A percentile compares a stretch with the other conserved stretches of the same genome.
phyloP scores from a whole-genome alignment of 2,797 vertebrate species.

The Mallotus villosus region DNA sequence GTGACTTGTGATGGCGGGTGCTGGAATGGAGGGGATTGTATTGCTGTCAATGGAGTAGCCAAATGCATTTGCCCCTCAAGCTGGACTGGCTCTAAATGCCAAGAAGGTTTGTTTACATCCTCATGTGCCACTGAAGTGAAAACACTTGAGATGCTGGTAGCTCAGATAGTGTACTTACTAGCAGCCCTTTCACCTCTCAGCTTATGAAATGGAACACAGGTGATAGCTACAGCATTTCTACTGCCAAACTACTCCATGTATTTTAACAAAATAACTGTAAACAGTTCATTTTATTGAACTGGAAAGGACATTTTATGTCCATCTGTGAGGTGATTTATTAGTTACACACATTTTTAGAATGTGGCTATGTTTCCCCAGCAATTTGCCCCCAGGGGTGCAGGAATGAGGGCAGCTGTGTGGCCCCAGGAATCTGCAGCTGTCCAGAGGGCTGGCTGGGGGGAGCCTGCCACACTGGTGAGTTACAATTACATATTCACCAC shows the following conservation, averaged over 20 bases:
- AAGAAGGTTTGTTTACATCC: slow-evolving; percentile 75
- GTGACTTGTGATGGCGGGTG: slow-evolving; percentile 83
- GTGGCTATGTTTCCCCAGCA: slow-evolving; percentile 68
- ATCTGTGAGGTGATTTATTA: slow-evolving; percentile 7
- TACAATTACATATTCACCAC: not conserved
- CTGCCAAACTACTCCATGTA: slow-evolving; percentile 12
- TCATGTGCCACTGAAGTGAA: slow-evolving; percentile 33
- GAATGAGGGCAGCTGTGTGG: slow-evolving; percentile 82
- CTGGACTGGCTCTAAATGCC: slow-evolving; percentile 85
- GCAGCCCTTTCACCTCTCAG: not conserved
- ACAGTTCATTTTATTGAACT: not conserved
- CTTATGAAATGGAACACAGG: not conserved
- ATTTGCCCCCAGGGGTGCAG: slow-evolving; percentile 85
- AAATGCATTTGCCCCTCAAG: slow-evolving; percentile 84
- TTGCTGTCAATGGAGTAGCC: slow-evolving; percentile 76
- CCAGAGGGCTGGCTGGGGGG: slow-evolving; percentile 83
- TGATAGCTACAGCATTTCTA: slow-evolving; percentile 2
- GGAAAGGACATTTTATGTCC: slow-evolving; percentile 12
- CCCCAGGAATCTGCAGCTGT: slow-evolving; percentile 89
- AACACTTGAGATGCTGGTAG: slow-evolving; percentile 26
- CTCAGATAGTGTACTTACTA: slow-evolving; percentile 31
- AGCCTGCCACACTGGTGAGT: slow-evolving; percentile 82
- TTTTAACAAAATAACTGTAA: not conserved
- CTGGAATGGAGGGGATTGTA: slow-evolving; percentile 84
- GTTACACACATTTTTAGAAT: slow-evolving; percentile 19